Evolutionary conservation across 1,140 invertebrate genomes (phyloP).

Genomic region (Bombus polaris): DNA sequence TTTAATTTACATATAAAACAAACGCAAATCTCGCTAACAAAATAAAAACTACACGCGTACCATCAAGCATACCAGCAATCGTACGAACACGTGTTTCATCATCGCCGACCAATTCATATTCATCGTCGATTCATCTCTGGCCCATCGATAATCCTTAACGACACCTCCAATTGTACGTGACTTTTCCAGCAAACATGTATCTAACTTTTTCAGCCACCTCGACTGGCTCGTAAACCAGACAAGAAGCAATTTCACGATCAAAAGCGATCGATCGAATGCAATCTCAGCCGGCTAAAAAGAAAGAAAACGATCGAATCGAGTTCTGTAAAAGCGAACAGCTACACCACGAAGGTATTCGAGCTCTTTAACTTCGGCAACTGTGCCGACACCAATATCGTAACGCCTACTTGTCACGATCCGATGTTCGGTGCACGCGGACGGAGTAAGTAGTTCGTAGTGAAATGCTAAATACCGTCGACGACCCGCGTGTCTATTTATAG

Average conservation of each 20-base stretch:
- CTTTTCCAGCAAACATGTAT: not conserved
- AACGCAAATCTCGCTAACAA: too few relatives aligned
- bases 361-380: not conserved
- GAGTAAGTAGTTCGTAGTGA: slow-evolving; percentile 66
- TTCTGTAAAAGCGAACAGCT: not conserved
- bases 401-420: slow-evolving; percentile 29
- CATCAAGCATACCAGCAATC: too few relatives aligned
- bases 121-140: not conserved
- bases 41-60: too few relatives aligned
- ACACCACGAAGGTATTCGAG: not conserved
- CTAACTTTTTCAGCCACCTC: not conserved
- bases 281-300: not conserved
- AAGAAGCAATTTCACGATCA: not conserved
- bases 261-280: not conserved
- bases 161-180: not conserved
- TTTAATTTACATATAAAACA: too few relatives aligned
- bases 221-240: not conserved
- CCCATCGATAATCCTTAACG: not conserved
- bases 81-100: not conserved
- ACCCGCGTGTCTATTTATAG: slow-evolving; percentile 73
- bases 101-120: too few relatives aligned
- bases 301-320: not conserved
- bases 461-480: slow-evolving; percentile 73
- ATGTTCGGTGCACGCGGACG: slow-evolving; percentile 32
- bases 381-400: slow-evolving; percentile 23